Evolutionary conservation across 2,797 vertebrate species (phyloP), one percentile per base, ranked within the genome.

Genomic region (Antrozous pallidus): DNA sequence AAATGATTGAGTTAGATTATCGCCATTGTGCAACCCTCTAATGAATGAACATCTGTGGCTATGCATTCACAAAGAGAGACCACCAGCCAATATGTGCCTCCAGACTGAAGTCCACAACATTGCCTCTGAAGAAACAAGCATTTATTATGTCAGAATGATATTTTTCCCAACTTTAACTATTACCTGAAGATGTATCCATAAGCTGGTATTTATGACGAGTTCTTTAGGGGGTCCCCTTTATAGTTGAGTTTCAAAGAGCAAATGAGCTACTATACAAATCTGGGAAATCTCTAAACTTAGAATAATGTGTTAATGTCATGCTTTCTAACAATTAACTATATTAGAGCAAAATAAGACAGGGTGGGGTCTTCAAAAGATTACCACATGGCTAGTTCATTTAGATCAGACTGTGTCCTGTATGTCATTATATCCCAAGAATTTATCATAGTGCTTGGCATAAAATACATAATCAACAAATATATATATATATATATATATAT

Each of bases 181-280:
- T 54, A 70, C 26, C 36, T 18, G 38, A 38, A 75, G n/a, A 12
- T 9, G 3, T 88, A 36, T 77, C 22, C 14, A 12, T 78, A 58
- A 54, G 77, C 16, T 82, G 69, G 42, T 18, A 42, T 56, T 65
- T 86, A 38, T 70, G 3, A 7, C n/a, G 74, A 3, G 67, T 78
- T 93, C 65, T 83, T 69, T 26, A 26, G 22, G 61, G 61, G 24
- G 75, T 18, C 31, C 40, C 56, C 11, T 78, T 94, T 86, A 75
- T 38, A 31, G 1, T 65, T 78, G 31, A 2, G 3, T 85, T 92
- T 78, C 33, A 88, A 79, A 63, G 69, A 90, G 61, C 92, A 92
- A n/a, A 67, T 20, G 56, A 79, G n/a, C 49, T 33, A 67, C 38
- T 56, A 54, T 26, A 26, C 17, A 56, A 75, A 87, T 61, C 31